Evolutionary conservation across 2,888 invertebrate species (phyloP).

Genomic region (Rotaria magnacalcarata): DNA sequence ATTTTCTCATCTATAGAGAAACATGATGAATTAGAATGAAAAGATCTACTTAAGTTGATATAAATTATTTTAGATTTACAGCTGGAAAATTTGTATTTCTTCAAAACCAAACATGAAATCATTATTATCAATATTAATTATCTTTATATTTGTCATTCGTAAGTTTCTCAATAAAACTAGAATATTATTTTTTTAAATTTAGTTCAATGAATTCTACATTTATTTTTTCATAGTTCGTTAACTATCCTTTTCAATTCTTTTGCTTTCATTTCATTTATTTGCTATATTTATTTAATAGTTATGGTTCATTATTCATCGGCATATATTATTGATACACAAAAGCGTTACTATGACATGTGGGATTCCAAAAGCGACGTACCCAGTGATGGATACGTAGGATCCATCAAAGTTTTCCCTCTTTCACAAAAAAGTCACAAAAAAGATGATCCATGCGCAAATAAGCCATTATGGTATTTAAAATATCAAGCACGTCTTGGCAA

Average conservation of each 20-base stretch:
- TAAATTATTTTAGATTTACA: not conserved
- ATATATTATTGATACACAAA: not conserved
- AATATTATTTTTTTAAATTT: not conserved
- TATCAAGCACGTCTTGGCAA: conserved; percentile 23
- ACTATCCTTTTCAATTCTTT: not conserved
- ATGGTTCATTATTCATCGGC: not conserved
- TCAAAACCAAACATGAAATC: not conserved
- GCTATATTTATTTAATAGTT: not conserved
- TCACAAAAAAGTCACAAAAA: not conserved
- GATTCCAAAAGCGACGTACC: not conserved
- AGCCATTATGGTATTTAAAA: conserved; percentile 12
- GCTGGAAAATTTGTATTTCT: not conserved
- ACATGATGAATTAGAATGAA: no score
- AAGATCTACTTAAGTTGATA: not conserved
- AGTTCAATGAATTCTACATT: not conserved
- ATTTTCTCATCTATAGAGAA: no score
- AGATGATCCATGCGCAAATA: not conserved
- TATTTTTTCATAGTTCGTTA: no score
- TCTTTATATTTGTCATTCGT: not conserved
- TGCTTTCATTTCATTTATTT: not conserved
- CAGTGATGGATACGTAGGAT: not conserved
- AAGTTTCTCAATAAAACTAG: not conserved
- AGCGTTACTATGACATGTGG: not conserved
- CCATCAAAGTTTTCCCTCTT: not conserved
- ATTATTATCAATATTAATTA: not conserved